A percentile compares a stretch with the other conserved stretches of the same genome.
phyloP scores from a whole-genome alignment of 2,797 vertebrate genomes.

The Pangasius larnaudii region DNA sequence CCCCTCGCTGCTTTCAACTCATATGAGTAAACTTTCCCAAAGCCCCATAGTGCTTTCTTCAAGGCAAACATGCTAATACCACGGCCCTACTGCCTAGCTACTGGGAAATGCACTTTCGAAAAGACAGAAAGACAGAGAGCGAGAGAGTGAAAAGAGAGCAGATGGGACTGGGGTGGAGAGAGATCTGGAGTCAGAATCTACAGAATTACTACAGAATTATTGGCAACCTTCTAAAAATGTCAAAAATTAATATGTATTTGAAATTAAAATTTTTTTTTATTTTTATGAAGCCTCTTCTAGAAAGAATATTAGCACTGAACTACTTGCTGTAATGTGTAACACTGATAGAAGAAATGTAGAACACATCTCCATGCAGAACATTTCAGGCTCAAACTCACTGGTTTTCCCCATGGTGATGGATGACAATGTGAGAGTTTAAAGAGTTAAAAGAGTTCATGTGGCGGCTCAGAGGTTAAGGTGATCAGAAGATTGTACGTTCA shows the following conservation, averaged over 20 bases:
- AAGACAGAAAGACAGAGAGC: constrained; percentile 25
- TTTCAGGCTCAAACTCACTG: neutral
- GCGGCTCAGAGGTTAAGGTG: neutral
- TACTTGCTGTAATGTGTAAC: neutral
- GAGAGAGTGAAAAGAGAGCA: constrained; percentile 1
- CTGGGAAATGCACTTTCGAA: constrained; percentile 58
- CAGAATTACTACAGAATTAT: neutral
- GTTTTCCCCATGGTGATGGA: neutral
- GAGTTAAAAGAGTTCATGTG: neutral
- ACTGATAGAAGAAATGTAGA: neutral
- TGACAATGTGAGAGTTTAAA: neutral
- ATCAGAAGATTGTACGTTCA: neutral
- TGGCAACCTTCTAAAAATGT: neutral
- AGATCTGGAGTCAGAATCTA: neutral
- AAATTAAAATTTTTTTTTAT: neutral
- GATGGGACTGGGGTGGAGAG: constrained; percentile 14
- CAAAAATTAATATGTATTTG: neutral
- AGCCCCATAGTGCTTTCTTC: constrained; percentile 64
- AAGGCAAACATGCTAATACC: constrained; percentile 62
- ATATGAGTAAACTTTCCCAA: constrained; percentile 64
- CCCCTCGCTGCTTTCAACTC: constrained; percentile 59
- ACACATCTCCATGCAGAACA: neutral
- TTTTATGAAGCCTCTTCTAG: neutral
- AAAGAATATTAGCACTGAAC: neutral
- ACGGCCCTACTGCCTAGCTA: constrained; percentile 61